These are phyloP conservation scores for Liasis olivaceus DNA, from an alignment of 2,797 vertebrate genomes.

Conservation along the genomic window DNA sequence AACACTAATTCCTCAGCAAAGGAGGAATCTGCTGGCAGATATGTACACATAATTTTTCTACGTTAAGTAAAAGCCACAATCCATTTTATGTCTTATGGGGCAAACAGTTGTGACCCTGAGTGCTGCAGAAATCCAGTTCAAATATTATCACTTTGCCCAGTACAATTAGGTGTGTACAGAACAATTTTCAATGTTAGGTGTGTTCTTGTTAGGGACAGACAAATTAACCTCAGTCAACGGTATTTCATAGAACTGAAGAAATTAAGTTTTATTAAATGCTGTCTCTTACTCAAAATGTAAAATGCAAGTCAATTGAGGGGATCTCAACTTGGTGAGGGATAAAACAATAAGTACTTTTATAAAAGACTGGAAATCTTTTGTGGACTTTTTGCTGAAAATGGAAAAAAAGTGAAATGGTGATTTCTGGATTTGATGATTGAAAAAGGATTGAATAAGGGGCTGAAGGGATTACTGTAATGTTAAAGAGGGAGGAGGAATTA, in stretches of 20 bases:
- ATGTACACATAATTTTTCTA: neutral
- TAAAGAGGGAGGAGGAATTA: neutral
- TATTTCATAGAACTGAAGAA: neutral
- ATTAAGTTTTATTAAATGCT: neutral
- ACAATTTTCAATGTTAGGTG: neutral
- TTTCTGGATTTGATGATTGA: neutral
- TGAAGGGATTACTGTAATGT: neutral
- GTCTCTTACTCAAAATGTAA: neutral
- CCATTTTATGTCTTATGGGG: neutral
- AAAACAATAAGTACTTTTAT: neutral
- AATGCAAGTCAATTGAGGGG: neutral
- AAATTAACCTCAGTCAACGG: neutral
- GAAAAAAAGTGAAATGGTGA: neutral
- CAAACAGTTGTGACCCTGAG: no score
- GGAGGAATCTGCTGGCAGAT: neutral
- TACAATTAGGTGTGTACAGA: neutral
- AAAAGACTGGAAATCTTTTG: neutral
- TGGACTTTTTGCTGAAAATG: neutral
- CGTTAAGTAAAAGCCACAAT: neutral
- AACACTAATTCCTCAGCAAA: neutral
- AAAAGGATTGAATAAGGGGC: neutral
- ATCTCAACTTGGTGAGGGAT: neutral
- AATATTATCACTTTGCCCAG: neutral
- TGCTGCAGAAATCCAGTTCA: neutral
- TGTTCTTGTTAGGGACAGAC: neutral